phyloP scores from a whole-genome alignment of 2,888 invertebrate genomes.

The Liodrosophila aerea region DNA sequence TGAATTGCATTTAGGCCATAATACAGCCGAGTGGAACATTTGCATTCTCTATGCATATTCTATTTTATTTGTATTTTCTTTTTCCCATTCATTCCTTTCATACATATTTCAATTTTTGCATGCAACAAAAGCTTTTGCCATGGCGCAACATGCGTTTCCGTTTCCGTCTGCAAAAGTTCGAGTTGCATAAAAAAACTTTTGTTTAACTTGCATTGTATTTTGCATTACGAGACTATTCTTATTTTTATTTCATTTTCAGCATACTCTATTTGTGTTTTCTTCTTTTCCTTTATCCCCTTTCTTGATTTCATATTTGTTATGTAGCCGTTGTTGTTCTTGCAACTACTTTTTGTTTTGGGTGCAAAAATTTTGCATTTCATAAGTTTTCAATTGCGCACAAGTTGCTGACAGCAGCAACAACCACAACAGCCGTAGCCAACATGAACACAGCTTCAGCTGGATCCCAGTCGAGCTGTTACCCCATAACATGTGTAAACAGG shows the following conservation, averaged over 20 bases:
- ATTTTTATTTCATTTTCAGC: constrained; percentile 19
- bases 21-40: constrained; percentile 39
- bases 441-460: constrained; percentile 15
- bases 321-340: constrained; percentile 25
- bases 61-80: neutral
- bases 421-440: constrained; percentile 9
- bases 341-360: constrained; percentile 19
- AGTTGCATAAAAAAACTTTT: constrained; percentile 57
- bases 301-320: constrained; percentile 60
- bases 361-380: constrained; percentile 63
- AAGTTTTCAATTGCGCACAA: constrained; percentile 74
- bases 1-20: constrained; percentile 66
- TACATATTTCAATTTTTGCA: constrained; percentile 4
- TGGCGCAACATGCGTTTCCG: constrained; percentile 71
- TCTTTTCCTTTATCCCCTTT: constrained; percentile 13
- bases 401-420: constrained; percentile 67
- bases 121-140: constrained; percentile 48
- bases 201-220: constrained; percentile 68
- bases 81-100: neutral
- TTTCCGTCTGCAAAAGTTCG: constrained; percentile 48
- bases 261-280: constrained; percentile 5
- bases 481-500: constrained; percentile 72
- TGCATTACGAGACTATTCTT: constrained; percentile 28
- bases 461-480: constrained; percentile 48
- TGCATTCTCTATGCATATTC: constrained; percentile 17